Base-by-base conservation (phyloP, 92 coral and sea anemone genomes). In the Bergia sp. region DNA sequence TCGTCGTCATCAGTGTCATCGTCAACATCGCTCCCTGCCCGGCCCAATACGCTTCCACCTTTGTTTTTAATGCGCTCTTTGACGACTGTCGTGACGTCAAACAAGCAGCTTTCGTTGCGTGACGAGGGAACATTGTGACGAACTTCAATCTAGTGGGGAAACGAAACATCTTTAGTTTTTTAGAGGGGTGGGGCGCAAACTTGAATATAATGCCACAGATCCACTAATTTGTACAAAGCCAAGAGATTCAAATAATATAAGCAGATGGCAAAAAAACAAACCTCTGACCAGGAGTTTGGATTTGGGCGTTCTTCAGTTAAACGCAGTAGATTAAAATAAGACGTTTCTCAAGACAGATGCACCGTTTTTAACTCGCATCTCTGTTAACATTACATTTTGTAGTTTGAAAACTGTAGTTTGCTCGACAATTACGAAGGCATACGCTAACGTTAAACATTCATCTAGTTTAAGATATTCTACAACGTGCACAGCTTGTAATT, bases 41-140 rank as follows among this genome's bases (percentile, higher is more conserved):
- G 94, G 29, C 88, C 94, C n/a, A 91, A 82, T 61, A 91, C 88
- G 42, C 85, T 55, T 5, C 47, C 91, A 1, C 67, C 39, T 0
- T 84, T 37, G 49, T 66, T 40, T 42, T 78, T 80, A 53, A 80
- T 82, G 49, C 81, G 85, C 76, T 96, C 96, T 38, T 76, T 88
- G 45, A 94, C 89, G 3, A 82, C 66, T 43, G 85, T 85, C 3
- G 86, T 81, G 61, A 97, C 69, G 69, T 86, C 89, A 80, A 97
- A 97, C 88, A 93, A 92, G 67, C 99, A 97, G 13, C 82, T 85
- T 53, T 95, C 99, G 37, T 80, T 89, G 47, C 91, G 88, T 5
- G 96, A 50, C 18, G 94, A 85, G 16, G 98, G 96, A 36, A 96
- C 94, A 85, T 97, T 97, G 91, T 95, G 94, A 47, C 90, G 91